Base-by-base conservation (phyloP, 1,140 invertebrate species). In the Drosophila setifemur region DNA sequence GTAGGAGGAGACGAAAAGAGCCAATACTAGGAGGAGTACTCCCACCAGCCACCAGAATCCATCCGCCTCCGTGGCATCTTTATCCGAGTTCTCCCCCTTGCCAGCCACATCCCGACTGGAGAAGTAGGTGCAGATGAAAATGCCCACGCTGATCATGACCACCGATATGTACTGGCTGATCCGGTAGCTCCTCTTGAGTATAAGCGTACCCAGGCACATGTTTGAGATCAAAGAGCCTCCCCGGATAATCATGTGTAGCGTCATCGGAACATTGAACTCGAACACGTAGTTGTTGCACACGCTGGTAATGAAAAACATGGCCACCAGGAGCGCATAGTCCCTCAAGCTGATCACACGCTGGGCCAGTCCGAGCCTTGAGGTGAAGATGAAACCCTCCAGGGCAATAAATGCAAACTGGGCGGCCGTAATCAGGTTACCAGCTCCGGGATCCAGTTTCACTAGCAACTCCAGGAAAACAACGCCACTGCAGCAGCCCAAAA, bases 161-260 rank as follows among this genome's bases (percentile, higher is more conserved):
- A 99, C 96, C 11, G 98, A 96, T n/a, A 98, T 33, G 91, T 98
- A 99, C 91, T 99, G 99, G 26, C 93, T 93, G 2, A 94, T 89
- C 3, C 93, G 92, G 88, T 99, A 99, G 64, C 92, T 92, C 83
- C 95, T 96, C 73, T 97, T 96, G 9, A 98, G 90, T 47, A 99
- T 95, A 53, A 98, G 92, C 4, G 98, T 95, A 18, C 97, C 97
- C 93, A 99, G 95, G 43, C 98, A 93, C 95, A 99, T 96, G 90
- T 98, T 99, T 0, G 98, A 97, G 91, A 99, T 97, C 6, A 99
- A 91, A 31, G 98, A 99, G 11, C 98, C 98, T 23, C 98, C 95
- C 92, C 98, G 93, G 90, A 99, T 99, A 86, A 99, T 99, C 95
- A 99, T 99, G 89, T 99, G 98, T 0, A 99, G 91, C 7, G 98